Evolutionary conservation across 1,140 invertebrate species (phyloP).

Genomic region (Achatina immaculata): DNA sequence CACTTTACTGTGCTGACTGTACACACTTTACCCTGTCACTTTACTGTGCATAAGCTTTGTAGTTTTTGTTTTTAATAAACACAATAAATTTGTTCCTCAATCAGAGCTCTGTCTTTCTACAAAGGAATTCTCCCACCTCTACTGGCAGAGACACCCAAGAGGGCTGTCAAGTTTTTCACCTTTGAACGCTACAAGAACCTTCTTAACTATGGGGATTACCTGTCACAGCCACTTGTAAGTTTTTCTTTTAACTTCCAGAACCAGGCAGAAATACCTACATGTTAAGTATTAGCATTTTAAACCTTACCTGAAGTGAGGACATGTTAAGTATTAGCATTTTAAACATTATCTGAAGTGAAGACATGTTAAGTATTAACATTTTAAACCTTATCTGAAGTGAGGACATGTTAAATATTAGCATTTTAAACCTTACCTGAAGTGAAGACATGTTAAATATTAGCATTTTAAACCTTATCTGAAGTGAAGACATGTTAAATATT

Average conservation of each 20-base stretch:
- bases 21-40: too few species aligned
- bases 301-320: background rate
- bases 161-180: conserved; percentile 92
- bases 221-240: conserved; percentile 58
- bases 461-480: too few species aligned
- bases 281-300: background rate
- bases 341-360: background rate
- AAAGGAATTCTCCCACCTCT: conserved; percentile 94
- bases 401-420: too few species aligned
- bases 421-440: too few species aligned
- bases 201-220: conserved; percentile 76
- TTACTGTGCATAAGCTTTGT: too few species aligned
- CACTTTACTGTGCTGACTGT: too few species aligned
- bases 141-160: conserved; percentile 93
- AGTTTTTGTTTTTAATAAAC: too few species aligned
- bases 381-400: too few species aligned
- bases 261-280: background rate
- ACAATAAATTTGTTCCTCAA: too few species aligned
- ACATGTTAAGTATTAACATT: background rate
- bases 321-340: background rate
- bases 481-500: too few species aligned
- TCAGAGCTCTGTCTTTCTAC: conserved; percentile 79
- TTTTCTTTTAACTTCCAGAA: too few species aligned
- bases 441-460: too few species aligned
- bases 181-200: conserved; percentile 93